Conservation (phyloP, 2,888 invertebrate species). For the Eristalis pertinax region DNA sequence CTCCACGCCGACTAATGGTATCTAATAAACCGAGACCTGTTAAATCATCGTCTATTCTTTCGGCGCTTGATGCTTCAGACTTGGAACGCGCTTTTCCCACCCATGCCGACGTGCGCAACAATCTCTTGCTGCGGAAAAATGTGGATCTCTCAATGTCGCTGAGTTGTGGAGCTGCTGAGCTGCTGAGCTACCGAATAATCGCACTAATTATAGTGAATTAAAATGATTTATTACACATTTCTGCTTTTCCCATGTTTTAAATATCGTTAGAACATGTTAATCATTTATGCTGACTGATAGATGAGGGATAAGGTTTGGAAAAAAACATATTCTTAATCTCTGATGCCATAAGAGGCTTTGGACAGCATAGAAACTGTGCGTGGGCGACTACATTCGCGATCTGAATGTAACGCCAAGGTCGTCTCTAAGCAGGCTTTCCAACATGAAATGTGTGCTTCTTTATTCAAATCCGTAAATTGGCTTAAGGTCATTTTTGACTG, state of each 20-base stretch:
- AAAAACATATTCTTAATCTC: no score
- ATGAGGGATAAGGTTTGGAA: neutral
- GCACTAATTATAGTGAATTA: neutral
- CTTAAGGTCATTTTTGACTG: no score
- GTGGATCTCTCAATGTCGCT: neutral
- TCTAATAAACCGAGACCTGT: slow-evolving; percentile 24
- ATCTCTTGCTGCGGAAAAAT: neutral
- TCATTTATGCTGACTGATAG: neutral
- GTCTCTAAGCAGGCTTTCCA: no score
- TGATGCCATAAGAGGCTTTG: no score
- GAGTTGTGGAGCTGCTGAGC: neutral
- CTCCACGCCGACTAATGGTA: slow-evolving; percentile 8
- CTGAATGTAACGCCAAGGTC: no score
- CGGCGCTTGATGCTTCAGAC: neutral
- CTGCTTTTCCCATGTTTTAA: neutral
- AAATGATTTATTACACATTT: neutral
- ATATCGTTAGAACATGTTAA: neutral
- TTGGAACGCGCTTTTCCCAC: neutral
- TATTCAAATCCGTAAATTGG: no score
- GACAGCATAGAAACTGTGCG: no score
- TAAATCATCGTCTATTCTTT: neutral
- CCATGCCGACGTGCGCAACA: neutral
- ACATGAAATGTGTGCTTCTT: no score
- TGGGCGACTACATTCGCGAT: no score
- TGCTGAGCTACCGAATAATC: neutral